phyloP scores from a whole-genome alignment of 2,113 vertebrate species.

The Irena cyanogastra region DNA sequence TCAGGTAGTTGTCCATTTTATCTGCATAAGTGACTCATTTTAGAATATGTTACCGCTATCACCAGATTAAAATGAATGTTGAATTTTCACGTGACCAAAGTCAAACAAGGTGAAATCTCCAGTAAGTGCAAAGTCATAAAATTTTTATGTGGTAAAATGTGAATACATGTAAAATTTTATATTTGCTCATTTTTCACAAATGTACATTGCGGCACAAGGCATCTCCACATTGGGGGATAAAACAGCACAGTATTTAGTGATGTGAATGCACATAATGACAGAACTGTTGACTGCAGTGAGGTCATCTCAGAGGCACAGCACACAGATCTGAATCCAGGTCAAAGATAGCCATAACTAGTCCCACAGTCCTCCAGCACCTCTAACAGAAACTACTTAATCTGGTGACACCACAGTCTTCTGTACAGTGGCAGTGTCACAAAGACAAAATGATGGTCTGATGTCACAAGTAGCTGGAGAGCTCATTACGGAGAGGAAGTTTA shows the following conservation, averaged over 20 bases:
- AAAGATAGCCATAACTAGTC: neutral
- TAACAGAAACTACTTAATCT: neutral
- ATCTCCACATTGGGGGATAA: neutral
- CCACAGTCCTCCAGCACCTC: neutral
- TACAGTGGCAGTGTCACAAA: neutral
- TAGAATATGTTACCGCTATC: neutral
- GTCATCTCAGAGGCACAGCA: neutral
- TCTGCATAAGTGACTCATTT: neutral
- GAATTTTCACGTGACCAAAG: neutral
- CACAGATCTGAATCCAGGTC: neutral
- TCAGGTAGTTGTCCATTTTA: neutral
- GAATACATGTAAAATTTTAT: neutral
- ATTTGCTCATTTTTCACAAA: neutral
- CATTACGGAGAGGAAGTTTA: neutral
- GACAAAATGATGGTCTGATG: neutral
- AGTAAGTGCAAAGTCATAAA: neutral
- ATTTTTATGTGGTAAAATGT: neutral
- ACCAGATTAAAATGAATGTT: neutral
- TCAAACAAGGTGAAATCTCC: constrained; percentile 15
- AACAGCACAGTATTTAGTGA: neutral
- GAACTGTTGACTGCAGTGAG: neutral
- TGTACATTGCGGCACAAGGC: neutral
- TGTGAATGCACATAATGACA: neutral
- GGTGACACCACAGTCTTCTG: neutral
- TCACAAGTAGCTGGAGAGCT: neutral